Evolutionary conservation across 35 echinoderm and acorn worm genomes (phyloP), one percentile per base, ranked within the genome.

Genomic region (Apostichopus parvimensis): DNA sequence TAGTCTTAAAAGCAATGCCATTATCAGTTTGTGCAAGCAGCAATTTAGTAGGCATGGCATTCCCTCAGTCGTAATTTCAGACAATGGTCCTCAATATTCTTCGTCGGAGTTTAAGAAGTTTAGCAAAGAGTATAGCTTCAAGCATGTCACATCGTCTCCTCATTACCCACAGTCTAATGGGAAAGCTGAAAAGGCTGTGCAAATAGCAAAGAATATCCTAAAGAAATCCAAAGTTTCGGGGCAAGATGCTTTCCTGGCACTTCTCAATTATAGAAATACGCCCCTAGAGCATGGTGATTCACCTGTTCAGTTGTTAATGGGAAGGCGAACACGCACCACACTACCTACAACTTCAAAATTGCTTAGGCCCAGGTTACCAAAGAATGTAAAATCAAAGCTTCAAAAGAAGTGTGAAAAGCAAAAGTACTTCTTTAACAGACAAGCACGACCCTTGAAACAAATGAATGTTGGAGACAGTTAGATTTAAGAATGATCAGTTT

Each of bases 161-260:
- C 15, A 62, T 1, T 91, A 95, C 71, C 91, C 94, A 87, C 90
- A 92, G 61, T 92, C 90, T 56, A 95, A 92, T 56, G 90, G 94
- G 12, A 90, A 79, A 87, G 80, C 94, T 14, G 90, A 94, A 87
- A 92, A 95, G 91, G 91, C 81, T 17, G 94, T 87, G 21, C 94
- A 95, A 62, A 92, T 92, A 25, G 82, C 83, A 75, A 87, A 87
- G 61, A 87, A 77, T 10, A 14, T 94, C 22, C 24, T 94, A 2
- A 94, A 90, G 68, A 94, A 90, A 77, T 18, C 87, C 23, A 94
- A 80, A 68, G 26, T 53, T 13, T 82, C 90, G 8, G 79, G 59
- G 11, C 91, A 90, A 65, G 93, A 94, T 91, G 87, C 93, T 62
- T 94, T 90, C 60, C 11, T 94, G 57, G 86, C 87, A 22, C 62